Percentiles rank a stretch among this genome's conserved stretches.
phyloP scores from a whole-genome alignment of 2,113 vertebrate genomes.

The Falcunculus frontatus region DNA sequence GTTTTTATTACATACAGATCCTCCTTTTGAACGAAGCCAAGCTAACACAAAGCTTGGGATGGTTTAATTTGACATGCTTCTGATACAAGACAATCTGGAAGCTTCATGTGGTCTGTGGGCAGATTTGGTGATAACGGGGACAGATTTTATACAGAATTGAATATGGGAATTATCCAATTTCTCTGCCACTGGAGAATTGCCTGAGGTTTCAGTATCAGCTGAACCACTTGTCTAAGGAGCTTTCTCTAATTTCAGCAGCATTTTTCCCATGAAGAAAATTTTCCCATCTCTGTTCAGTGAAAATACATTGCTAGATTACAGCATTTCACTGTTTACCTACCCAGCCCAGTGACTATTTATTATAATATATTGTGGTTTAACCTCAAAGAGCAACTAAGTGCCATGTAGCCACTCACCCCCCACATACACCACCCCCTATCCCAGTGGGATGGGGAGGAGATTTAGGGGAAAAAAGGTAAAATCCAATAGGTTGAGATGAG shows the following conservation, averaged over 20 bases:
- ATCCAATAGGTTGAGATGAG: not conserved
- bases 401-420: not conserved
- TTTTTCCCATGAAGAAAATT: not conserved
- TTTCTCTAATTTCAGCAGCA: not conserved
- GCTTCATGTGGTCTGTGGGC: not conserved
- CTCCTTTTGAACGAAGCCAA: not conserved
- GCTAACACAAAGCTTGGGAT: not conserved
- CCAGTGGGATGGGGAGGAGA: not conserved
- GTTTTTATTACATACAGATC: not conserved
- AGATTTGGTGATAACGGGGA: not conserved
- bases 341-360: not conserved
- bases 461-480: not conserved
- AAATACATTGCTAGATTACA: not conserved
- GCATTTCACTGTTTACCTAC: not conserved
- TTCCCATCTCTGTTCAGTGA: not conserved
- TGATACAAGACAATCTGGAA: not conserved
- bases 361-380: not conserved
- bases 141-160: not conserved
- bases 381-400: not conserved
- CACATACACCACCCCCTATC: not conserved
- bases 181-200: not conserved
- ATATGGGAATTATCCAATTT: not conserved
- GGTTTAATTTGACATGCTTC: not conserved
- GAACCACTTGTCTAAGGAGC: not conserved
- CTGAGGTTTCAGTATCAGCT: not conserved